A percentile compares a stretch with the other conserved stretches of the same genome.
Evolutionary conservation across 2,888 invertebrate genomes (phyloP).

Genomic region (Meiosimyza decipiens): DNA sequence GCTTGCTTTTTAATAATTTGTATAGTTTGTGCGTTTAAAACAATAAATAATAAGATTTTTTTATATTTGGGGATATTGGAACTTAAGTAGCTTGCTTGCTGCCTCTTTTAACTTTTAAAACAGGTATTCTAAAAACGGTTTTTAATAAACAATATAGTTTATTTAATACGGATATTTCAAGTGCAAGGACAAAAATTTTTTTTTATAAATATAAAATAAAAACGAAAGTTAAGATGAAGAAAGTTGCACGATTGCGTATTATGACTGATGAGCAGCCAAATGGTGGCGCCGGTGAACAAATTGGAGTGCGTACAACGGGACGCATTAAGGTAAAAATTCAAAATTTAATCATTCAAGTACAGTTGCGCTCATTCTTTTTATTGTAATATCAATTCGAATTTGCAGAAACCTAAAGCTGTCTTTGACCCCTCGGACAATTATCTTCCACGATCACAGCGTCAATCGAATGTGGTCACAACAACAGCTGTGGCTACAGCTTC

Average conservation of each 20-base stretch:
- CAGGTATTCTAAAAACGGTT: too few species aligned
- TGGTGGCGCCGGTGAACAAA: conserved; percentile 35
- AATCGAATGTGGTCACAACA: conserved; percentile 37
- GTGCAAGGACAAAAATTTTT: too few species aligned
- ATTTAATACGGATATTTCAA: too few species aligned
- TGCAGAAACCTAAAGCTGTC: conserved; percentile 82
- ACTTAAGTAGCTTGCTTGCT: too few species aligned
- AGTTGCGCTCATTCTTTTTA: too few species aligned
- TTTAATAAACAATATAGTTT: too few species aligned
- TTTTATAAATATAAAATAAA: too few species aligned
- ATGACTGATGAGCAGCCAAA: conserved; percentile 34
- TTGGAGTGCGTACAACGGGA: conserved; percentile 61
- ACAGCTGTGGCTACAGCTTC: conserved; percentile 21
- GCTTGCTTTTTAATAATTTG: too few species aligned
- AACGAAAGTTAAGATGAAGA: conserved; percentile 42
- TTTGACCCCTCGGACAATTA: conserved; percentile 89
- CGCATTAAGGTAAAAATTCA: conserved; percentile 57
- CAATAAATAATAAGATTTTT: too few species aligned
- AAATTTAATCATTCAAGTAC: background rate
- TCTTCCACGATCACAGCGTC: conserved; percentile 69
- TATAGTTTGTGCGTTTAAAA: too few species aligned
- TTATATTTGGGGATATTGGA: too few species aligned
- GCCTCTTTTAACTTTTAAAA: too few species aligned
- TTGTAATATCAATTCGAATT: background rate
- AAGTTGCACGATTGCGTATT: conserved; percentile 45